Evolutionary conservation across 2,888 invertebrate genomes (phyloP).

Genomic region (Miltochrista miniata): DNA sequence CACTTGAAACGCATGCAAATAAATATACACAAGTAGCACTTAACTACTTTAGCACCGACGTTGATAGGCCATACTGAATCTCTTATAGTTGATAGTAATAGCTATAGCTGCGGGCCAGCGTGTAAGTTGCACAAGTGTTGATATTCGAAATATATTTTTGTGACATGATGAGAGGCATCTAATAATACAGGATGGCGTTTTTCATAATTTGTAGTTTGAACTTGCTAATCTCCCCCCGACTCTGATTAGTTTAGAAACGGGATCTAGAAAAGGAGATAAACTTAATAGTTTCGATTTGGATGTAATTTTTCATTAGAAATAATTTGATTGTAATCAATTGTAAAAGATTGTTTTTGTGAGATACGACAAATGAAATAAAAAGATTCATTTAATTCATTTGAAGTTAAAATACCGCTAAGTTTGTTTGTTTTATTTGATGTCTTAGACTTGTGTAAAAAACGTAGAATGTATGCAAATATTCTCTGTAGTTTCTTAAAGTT

Average conservation of each 20-base stretch:
- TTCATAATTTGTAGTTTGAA: background rate
- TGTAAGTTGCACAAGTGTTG: background rate
- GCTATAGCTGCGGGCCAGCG: conserved; percentile 9
- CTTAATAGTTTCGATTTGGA: too few relatives aligned
- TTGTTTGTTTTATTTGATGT: background rate
- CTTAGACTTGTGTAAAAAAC: background rate
- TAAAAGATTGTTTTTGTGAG: background rate
- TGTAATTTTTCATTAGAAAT: too few relatives aligned
- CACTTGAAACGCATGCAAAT: conserved; percentile 10
- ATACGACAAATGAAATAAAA: background rate
- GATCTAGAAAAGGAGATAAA: too few relatives aligned
- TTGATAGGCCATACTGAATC: conserved; percentile 9
- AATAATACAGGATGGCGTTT: background rate
- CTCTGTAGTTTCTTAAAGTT: too few relatives aligned
- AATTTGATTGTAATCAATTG: too few relatives aligned
- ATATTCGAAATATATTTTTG: background rate
- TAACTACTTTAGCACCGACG: conserved; percentile 15
- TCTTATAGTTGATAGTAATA: conserved; percentile 7
- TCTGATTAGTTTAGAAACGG: too few relatives aligned
- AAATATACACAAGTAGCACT: conserved; percentile 33
- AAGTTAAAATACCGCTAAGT: background rate
- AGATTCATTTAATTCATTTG: background rate
- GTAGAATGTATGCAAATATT: too few relatives aligned
- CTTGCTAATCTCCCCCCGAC: too few relatives aligned
- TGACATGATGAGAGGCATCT: background rate